Evolutionary conservation across 2,113 vertebrate genomes (phyloP).

Genomic region (Ceyx margarethae): DNA sequence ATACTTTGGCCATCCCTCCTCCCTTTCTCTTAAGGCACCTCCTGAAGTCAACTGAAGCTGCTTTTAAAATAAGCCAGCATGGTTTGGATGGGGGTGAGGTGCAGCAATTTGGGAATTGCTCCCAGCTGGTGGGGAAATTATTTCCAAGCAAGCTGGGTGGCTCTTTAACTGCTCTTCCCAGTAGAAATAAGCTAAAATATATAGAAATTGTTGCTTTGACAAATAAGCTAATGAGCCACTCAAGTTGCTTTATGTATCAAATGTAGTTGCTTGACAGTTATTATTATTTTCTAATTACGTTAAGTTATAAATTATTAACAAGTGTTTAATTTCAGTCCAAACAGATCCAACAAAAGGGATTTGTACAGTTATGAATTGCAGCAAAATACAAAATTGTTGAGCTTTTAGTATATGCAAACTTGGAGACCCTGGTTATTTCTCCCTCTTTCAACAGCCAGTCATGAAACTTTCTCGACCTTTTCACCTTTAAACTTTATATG

Average conservation of each 20-base stretch:
- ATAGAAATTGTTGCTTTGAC: slow-evolving; percentile 55
- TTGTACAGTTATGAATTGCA: slow-evolving; percentile 63
- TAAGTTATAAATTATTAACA: slow-evolving; percentile 79
- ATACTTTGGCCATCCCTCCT: slow-evolving; percentile 3
- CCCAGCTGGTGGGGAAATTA: slow-evolving; percentile 28
- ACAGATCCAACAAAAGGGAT: slow-evolving; percentile 71
- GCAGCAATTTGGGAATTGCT: slow-evolving; percentile 48
- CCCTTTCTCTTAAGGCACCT: not conserved
- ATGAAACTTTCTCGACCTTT: slow-evolving; percentile 86
- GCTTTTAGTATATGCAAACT: slow-evolving; percentile 65
- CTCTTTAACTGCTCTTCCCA: slow-evolving; percentile 29
- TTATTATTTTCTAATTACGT: slow-evolving; percentile 72
- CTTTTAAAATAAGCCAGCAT: slow-evolving; percentile 21
- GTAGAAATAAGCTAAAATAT: slow-evolving; percentile 34
- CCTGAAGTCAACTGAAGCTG: not conserved
- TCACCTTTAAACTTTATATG: slow-evolving; percentile 86
- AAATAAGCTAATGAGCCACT: slow-evolving; percentile 65
- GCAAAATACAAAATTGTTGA: slow-evolving; percentile 73
- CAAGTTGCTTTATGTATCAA: slow-evolving; percentile 61
- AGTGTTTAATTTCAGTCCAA: slow-evolving; percentile 77
- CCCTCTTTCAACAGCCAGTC: slow-evolving; percentile 78
- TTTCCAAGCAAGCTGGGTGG: slow-evolving; percentile 48
- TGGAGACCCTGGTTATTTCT: slow-evolving; percentile 76
- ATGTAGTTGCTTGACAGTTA: slow-evolving; percentile 67
- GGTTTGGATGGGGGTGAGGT: slow-evolving; percentile 23